Conservation (phyloP, 2,888 invertebrate genomes). For the Drosophila anomelani region DNA sequence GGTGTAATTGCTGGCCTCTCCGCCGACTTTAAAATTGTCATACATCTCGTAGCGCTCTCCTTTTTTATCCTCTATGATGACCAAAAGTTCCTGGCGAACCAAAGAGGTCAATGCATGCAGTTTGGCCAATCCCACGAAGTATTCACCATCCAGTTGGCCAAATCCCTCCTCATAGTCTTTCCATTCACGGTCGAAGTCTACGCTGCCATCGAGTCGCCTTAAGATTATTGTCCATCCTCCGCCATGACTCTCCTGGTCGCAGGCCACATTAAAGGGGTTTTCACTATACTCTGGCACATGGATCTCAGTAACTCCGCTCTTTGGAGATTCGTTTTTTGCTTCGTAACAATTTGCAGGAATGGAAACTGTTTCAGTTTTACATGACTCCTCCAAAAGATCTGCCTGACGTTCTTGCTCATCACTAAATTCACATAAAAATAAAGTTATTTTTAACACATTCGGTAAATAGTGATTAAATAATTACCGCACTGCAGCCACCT, state of each 20-base stretch:
- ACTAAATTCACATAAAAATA: neutral
- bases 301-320: slow-evolving; percentile 27
- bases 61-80: slow-evolving; percentile 26
- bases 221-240: slow-evolving; percentile 47
- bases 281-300: slow-evolving; percentile 22
- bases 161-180: slow-evolving; percentile 47
- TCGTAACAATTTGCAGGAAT: slow-evolving; percentile 6
- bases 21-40: slow-evolving; percentile 32
- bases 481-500: slow-evolving; percentile 25
- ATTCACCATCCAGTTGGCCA: slow-evolving; percentile 36
- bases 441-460: neutral
- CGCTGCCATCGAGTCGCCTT: slow-evolving; percentile 46
- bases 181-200: slow-evolving; percentile 45
- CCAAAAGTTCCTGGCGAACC: slow-evolving; percentile 37
- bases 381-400: slow-evolving; percentile 17
- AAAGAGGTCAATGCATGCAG: slow-evolving; percentile 43
- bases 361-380: neutral
- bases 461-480: neutral
- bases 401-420: slow-evolving; percentile 29
- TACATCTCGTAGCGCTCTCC: slow-evolving; percentile 32
- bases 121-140: slow-evolving; percentile 49
- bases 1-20: slow-evolving; percentile 12
- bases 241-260: slow-evolving; percentile 22
- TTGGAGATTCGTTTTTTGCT: slow-evolving; percentile 11
- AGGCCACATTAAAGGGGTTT: slow-evolving; percentile 40